These are phyloP conservation scores for Zelleria hepariella DNA, from an alignment of 2,888 invertebrate species.

Conservation along the genomic window DNA sequence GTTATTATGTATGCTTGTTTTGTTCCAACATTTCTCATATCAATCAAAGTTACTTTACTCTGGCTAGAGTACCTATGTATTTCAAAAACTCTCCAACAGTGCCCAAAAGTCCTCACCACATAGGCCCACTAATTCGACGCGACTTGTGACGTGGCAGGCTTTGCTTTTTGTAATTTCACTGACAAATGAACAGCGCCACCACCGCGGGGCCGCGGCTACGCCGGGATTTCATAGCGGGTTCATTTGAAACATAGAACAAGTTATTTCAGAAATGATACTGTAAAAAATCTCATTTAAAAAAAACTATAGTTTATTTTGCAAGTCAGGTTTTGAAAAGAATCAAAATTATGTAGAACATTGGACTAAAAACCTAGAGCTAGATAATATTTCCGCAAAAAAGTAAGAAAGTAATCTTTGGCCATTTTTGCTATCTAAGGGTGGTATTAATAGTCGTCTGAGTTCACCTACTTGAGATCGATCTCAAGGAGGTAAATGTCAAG, in stretches of 20 bases:
- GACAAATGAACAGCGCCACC: conserved; percentile 56
- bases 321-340: too few relatives aligned
- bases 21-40: too few relatives aligned
- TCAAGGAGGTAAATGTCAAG: too few relatives aligned
- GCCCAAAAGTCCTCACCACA: neutral
- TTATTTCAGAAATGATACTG: conserved; percentile 19
- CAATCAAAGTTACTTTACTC: too few relatives aligned
- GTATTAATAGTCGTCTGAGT: too few relatives aligned
- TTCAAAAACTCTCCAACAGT: neutral
- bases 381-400: too few relatives aligned
- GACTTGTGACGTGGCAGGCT: neutral
- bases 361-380: too few relatives aligned
- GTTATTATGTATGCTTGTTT: too few relatives aligned
- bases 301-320: neutral
- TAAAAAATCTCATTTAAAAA: neutral
- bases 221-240: conserved; percentile 24
- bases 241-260: conserved; percentile 37
- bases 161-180: conserved; percentile 59
- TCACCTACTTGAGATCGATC: too few relatives aligned
- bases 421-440: too few relatives aligned
- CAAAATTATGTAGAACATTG: too few relatives aligned
- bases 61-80: neutral
- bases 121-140: conserved; percentile 39
- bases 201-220: conserved; percentile 15
- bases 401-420: too few relatives aligned